Conservation (phyloP, 1,140 invertebrate species). For the Periplaneta americana region DNA sequence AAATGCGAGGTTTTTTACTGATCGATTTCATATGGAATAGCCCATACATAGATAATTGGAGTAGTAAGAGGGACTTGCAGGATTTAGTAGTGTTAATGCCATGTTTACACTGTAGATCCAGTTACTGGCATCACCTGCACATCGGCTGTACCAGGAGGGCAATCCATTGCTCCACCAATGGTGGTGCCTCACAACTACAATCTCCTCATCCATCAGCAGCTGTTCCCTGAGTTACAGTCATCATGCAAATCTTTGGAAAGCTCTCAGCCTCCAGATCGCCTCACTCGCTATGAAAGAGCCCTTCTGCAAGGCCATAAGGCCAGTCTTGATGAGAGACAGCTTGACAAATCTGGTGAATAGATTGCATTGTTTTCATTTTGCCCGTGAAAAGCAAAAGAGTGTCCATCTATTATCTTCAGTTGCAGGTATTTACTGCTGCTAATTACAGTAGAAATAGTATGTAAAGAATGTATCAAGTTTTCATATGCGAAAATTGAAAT, state of each 20-base stretch:
- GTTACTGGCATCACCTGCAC: slow-evolving; percentile 56
- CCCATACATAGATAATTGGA: too few relatives aligned
- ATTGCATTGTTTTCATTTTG: too few relatives aligned
- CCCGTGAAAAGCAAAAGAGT: too few relatives aligned
- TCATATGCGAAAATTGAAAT: too few relatives aligned
- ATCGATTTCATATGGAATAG: too few relatives aligned
- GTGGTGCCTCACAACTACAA: slow-evolving; percentile 68
- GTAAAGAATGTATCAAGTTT: too few relatives aligned
- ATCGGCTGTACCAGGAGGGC: background rate
- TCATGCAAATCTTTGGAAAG: slow-evolving; percentile 20
- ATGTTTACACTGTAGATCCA: slow-evolving; percentile 44
- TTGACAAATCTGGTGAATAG: background rate
- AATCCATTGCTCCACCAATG: slow-evolving; percentile 41
- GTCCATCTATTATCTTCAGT: too few relatives aligned
- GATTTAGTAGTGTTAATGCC: too few relatives aligned
- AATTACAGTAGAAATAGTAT: too few relatives aligned
- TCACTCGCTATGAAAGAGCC: slow-evolving; percentile 49
- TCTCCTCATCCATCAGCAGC: slow-evolving; percentile 69
- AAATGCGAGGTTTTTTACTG: too few relatives aligned
- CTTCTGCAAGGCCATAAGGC: slow-evolving; percentile 49
- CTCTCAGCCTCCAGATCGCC: slow-evolving; percentile 39
- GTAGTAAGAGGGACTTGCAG: too few relatives aligned
- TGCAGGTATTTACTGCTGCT: too few relatives aligned
- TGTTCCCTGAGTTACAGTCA: slow-evolving; percentile 56
- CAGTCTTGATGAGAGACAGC: slow-evolving; percentile 20